Base-by-base conservation (phyloP, 2,888 invertebrate genomes). In the Mesorhabditis sp. region DNA sequence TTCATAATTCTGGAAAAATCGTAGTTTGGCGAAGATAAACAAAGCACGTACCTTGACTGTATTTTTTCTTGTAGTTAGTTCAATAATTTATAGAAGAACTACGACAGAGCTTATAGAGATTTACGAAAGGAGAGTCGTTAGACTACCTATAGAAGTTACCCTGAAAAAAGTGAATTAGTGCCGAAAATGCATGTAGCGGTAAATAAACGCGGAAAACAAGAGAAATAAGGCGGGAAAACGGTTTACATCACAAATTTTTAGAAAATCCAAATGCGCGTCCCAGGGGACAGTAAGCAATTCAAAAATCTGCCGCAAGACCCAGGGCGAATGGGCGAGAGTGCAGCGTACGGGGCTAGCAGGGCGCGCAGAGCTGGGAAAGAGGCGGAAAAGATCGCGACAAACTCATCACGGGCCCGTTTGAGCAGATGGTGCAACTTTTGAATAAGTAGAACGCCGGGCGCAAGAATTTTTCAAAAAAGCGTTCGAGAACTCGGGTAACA, bases 101-200 rank as follows among this genome's bases (percentile, higher is more conserved):
- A 70, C 73, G 71, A 70, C 71, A 70, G 68, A 67, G 65, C 64
- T 70, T 72, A 74, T 71, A 74, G 71, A 69, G 71, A 67, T 63
- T 62, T 15, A 73, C 71, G 73, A 78, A 76, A 74, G 74, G 71
- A 67, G 73, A 74, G 76, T 72, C 78, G 72, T 74, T 67, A 73
- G 78, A 78, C 78, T 78, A 78, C 74, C 76, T 78, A 78, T 75
- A 76, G 75, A 70, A 76, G 7, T 70, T 80, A 80, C 80, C 80
- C 80, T 80, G 78, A 76, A 80, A 79, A 67, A 70, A 72, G 28
- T 50, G 7, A 50, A n/a, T 50, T 50, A 13, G n/a, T 50, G 7
- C n/a, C n/a, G 58, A 50, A 50, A 50, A 50, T 13, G 58, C 28
- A 28, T 28, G 28, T 28, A 28, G 28, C 28, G 28, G 28, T 28